These are phyloP conservation scores for Eudemis profundana DNA, from an alignment of 2,888 invertebrate species.

Conservation along the genomic window DNA sequence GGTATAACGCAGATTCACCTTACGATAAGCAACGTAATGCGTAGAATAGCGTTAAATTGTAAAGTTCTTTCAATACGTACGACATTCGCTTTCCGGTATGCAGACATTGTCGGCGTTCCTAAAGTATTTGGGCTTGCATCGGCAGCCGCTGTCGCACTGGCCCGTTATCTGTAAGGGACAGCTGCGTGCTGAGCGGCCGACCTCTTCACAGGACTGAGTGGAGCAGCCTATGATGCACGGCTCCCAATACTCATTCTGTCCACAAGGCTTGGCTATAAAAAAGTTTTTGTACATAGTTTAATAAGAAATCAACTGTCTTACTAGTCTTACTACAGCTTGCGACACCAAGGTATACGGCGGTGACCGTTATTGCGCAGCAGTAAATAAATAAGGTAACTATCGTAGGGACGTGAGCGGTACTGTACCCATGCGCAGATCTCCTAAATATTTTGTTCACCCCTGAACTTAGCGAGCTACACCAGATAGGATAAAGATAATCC, in stretches of 20 bases:
- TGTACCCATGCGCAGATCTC: too few species aligned
- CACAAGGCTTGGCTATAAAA: slow-evolving; percentile 4
- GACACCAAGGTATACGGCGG: background rate
- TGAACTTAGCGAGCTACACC: too few species aligned
- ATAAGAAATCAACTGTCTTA: background rate
- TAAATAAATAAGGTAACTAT: too few species aligned
- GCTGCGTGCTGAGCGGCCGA: slow-evolving; percentile 20
- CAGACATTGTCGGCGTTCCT: slow-evolving; percentile 50
- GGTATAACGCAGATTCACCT: too few species aligned
- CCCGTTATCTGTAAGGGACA: background rate
- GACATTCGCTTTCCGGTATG: slow-evolving; percentile 48
- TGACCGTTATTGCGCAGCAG: too few species aligned
- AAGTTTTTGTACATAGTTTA: background rate
- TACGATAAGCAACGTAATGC: too few species aligned
- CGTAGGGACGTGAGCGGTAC: too few species aligned
- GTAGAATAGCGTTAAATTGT: too few species aligned
- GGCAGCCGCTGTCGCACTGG: slow-evolving; percentile 49
- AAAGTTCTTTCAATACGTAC: slow-evolving; percentile 6
- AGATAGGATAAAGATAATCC: too few species aligned
- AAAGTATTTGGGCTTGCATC: slow-evolving; percentile 48
- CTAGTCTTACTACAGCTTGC: background rate
- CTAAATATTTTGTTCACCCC: too few species aligned
- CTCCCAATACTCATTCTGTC: slow-evolving; percentile 18
- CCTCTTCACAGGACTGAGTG: slow-evolving; percentile 15
- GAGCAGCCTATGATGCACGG: slow-evolving; percentile 9